Conservation (phyloP, 2,888 invertebrate species). For the Drosophila neonasuta region DNA sequence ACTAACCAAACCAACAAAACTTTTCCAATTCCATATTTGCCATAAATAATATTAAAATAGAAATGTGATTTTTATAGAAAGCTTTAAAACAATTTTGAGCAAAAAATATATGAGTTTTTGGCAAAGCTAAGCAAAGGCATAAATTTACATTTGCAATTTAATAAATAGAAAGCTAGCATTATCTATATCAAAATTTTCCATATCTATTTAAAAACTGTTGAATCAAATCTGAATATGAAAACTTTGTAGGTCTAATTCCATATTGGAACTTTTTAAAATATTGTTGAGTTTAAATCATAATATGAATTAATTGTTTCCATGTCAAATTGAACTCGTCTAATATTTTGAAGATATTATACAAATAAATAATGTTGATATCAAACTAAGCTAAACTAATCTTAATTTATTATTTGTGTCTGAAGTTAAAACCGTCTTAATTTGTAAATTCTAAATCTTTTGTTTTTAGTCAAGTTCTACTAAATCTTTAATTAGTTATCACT, state of each 20-base stretch:
- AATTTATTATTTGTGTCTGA: background rate
- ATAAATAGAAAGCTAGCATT: slow-evolving; percentile 4
- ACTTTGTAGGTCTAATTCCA: no score
- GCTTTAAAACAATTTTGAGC: slow-evolving; percentile 79
- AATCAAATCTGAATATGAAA: background rate
- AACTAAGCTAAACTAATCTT: background rate
- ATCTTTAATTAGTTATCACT: slow-evolving; percentile 7
- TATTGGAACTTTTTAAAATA: background rate
- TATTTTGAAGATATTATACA: background rate
- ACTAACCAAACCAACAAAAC: slow-evolving; percentile 78
- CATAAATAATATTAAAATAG: background rate
- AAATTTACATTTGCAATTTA: slow-evolving; percentile 14
- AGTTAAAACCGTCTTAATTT: background rate
- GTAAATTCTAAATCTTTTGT: background rate
- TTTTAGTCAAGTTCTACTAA: background rate
- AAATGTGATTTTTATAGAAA: slow-evolving; percentile 32
- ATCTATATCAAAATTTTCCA: background rate
- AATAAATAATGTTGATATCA: background rate
- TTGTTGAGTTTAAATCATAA: background rate
- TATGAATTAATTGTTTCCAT: background rate
- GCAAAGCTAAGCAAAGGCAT: slow-evolving; percentile 44
- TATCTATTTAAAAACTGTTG: background rate
- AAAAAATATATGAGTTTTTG: slow-evolving; percentile 28
- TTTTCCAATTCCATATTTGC: slow-evolving; percentile 26
- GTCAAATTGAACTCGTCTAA: background rate